Evolutionary conservation across 2,888 invertebrate genomes (phyloP).

Genomic region (Rhagonycha fulva): DNA sequence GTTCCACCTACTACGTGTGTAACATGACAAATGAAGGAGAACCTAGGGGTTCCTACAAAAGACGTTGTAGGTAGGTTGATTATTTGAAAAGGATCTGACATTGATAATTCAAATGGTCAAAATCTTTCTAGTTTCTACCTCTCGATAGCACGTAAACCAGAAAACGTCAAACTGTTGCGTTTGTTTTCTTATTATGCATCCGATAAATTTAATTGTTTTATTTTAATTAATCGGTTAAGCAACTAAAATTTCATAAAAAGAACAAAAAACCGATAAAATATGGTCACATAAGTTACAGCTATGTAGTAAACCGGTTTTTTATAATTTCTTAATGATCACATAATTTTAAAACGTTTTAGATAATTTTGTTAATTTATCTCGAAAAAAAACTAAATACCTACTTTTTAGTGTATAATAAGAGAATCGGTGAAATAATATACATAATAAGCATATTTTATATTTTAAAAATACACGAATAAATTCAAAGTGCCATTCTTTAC

Average conservation of each 20-base stretch:
- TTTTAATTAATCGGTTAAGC: not conserved
- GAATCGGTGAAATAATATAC: not conserved
- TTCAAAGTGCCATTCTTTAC: not conserved
- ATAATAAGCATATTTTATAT: not conserved
- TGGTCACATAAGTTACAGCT: not conserved
- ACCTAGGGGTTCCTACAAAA: constrained; percentile 7
- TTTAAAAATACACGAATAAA: not conserved
- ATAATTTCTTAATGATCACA: not conserved
- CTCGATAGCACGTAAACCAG: not conserved
- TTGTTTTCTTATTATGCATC: not conserved
- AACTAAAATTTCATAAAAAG: not conserved
- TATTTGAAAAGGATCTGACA: constrained; percentile 29
- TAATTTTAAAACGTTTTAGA: not conserved
- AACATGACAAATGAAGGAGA: constrained; percentile 8
- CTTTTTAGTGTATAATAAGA: not conserved
- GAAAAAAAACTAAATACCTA: not conserved
- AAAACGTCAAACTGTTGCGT: not conserved
- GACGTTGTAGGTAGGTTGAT: constrained; percentile 21
- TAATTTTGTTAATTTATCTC: not conserved
- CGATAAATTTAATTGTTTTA: not conserved
- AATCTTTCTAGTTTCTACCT: not conserved
- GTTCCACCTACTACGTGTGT: no score
- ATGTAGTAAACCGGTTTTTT: not conserved
- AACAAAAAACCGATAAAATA: not conserved
- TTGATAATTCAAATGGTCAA: constrained; percentile 14